Conservation (phyloP, 1,140 invertebrate genomes). For the Asobara japonica region DNA sequence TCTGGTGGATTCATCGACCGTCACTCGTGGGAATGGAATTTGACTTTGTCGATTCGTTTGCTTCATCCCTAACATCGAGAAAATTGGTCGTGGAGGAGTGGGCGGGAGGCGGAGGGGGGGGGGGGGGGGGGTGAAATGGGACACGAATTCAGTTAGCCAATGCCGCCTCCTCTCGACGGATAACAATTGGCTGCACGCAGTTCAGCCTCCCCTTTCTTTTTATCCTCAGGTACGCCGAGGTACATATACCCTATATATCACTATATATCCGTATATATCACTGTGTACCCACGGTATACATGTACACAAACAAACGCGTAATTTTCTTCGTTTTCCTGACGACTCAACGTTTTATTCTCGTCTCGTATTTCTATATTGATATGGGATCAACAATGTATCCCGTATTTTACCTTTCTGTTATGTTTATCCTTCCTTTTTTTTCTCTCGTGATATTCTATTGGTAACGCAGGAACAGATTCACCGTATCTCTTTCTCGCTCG, state of each 20-base stretch:
- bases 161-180: background rate
- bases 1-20: background rate
- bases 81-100: background rate
- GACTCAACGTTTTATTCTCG: conserved; percentile 21
- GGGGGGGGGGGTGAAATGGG: background rate
- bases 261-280: background rate
- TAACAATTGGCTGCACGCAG: conserved; percentile 13
- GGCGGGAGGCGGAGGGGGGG: background rate
- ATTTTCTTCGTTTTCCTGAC: conserved; percentile 9
- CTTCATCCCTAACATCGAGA: background rate
- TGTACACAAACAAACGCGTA: conserved; percentile 9
- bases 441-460: conserved; percentile 12
- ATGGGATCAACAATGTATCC: conserved; percentile 27
- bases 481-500: background rate
- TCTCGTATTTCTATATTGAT: conserved; percentile 25
- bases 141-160: conserved; percentile 13
- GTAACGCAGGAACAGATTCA: background rate
- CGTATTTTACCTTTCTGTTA: conserved; percentile 12
- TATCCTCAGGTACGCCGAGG: background rate
- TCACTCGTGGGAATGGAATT: background rate
- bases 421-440: background rate
- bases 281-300: background rate
- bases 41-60: conserved; percentile 4
- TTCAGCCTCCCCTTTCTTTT: background rate
- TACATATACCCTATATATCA: too few relatives aligned